These are phyloP conservation scores for Drosophila persimilis DNA, from an alignment of 1,140 invertebrate species.

Conservation along the genomic window DNA sequence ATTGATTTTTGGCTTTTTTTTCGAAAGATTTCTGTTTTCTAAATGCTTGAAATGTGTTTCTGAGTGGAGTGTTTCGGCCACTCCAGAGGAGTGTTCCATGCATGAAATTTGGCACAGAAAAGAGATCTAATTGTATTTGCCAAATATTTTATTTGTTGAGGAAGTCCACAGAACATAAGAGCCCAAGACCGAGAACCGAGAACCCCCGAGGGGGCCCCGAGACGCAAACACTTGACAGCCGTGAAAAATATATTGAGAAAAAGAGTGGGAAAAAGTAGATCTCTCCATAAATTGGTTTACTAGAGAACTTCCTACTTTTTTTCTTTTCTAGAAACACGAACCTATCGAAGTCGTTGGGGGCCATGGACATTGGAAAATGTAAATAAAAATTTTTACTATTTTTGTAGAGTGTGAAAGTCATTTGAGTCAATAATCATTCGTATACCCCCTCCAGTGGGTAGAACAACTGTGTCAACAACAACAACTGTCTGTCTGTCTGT, in stretches of 20 bases:
- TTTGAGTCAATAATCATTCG: slow-evolving; percentile 44
- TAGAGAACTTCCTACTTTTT: slow-evolving; percentile 42
- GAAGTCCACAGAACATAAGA: slow-evolving; percentile 36
- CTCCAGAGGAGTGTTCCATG: slow-evolving; percentile 48
- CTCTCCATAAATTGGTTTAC: slow-evolving; percentile 13
- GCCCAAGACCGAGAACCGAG: neutral
- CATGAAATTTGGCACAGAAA: slow-evolving; percentile 40
- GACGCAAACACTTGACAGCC: slow-evolving; percentile 46
- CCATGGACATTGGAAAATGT: slow-evolving; percentile 6
- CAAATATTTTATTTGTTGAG: slow-evolving; percentile 33
- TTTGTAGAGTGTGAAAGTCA: slow-evolving; percentile 52
- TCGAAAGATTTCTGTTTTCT: neutral
- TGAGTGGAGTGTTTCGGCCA: slow-evolving; percentile 5
- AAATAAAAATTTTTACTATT: slow-evolving; percentile 49
- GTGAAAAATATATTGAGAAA: slow-evolving; percentile 33
- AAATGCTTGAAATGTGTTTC: slow-evolving; percentile 27
- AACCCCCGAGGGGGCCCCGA: slow-evolving; percentile 2
- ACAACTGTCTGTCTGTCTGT: no score
- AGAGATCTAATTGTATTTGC: slow-evolving; percentile 14
- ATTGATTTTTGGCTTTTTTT: slow-evolving; percentile 3
- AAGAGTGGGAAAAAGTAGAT: neutral
- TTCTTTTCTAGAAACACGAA: slow-evolving; percentile 37
- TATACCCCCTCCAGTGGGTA: slow-evolving; percentile 30
- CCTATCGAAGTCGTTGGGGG: slow-evolving; percentile 13
- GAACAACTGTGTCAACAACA: slow-evolving; percentile 54